Percentiles rank a stretch among this genome's conserved stretches.
Conservation (phyloP, 2,888 invertebrate species). For the Lordiphosa andalusiaca region DNA sequence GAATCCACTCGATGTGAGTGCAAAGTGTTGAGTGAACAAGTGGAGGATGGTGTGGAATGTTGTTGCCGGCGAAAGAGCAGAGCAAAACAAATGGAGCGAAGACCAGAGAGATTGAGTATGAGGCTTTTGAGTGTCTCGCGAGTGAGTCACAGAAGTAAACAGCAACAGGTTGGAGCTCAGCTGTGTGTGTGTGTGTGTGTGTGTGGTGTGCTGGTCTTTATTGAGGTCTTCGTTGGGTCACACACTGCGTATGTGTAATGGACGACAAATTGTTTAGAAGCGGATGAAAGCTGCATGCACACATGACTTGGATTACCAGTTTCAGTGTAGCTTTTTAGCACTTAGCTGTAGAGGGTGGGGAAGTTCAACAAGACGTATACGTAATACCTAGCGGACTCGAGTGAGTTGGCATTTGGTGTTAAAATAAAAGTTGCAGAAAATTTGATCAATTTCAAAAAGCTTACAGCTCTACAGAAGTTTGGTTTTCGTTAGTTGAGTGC, state of each 20-base stretch:
- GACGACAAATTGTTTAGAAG: conserved; percentile 63
- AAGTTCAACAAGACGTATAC: conserved; percentile 35
- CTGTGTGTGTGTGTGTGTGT: conserved; percentile 10
- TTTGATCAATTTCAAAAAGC: too few relatives aligned
- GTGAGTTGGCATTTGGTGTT: conserved; percentile 8
- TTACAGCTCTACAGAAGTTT: too few relatives aligned
- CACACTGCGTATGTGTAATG: conserved; percentile 28
- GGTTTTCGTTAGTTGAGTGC: too few relatives aligned
- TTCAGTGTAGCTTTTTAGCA: conserved; percentile 39
- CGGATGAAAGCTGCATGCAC: conserved; percentile 10
- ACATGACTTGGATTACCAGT: conserved; percentile 58
- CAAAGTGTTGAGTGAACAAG: conserved; percentile 24
- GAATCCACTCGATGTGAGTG: conserved; percentile 22
- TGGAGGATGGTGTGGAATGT: conserved; percentile 33
- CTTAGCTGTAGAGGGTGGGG: conserved; percentile 9
- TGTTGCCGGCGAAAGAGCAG: conserved; percentile 64
- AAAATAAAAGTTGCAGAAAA: neutral
- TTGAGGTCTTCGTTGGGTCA: conserved; percentile 27
- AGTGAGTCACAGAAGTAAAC: conserved; percentile 21
- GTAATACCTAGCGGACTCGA: conserved; percentile 24
- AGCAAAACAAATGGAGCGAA: conserved; percentile 56
- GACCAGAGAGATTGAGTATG: conserved; percentile 11
- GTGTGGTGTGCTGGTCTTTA: conserved; percentile 20
- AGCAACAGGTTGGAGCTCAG: conserved; percentile 42
- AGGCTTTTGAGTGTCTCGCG: conserved; percentile 12